phyloP scores from a whole-genome alignment of 2,797 vertebrate genomes.

The Tokudaia tokunoshimensis region DNA sequence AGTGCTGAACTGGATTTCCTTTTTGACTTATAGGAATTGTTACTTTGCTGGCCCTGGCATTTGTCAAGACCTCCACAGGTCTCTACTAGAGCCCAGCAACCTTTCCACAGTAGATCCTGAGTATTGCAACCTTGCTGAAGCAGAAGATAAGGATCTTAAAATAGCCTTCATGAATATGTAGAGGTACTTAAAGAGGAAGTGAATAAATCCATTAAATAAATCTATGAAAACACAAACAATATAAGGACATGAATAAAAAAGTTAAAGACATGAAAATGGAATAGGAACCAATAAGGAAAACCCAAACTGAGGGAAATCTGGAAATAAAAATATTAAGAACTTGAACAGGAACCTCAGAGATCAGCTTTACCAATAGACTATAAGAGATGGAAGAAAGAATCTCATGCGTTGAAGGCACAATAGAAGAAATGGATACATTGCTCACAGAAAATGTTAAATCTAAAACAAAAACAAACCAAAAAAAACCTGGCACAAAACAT shows the following conservation, averaged over 20 bases:
- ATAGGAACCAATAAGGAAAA: neutral
- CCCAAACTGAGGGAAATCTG: neutral
- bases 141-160: neutral
- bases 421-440: neutral
- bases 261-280: neutral
- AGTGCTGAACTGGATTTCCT: neutral
- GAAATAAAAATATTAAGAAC: neutral
- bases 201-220: neutral
- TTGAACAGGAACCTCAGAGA: neutral
- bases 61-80: neutral
- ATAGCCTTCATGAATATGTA: neutral
- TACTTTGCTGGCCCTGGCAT: neutral
- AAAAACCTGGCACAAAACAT: neutral
- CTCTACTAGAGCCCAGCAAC: neutral
- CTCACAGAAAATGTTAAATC: neutral
- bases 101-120: neutral
- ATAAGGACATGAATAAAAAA: neutral
- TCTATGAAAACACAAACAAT: neutral
- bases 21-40: neutral
- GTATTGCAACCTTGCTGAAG: neutral
- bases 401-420: neutral
- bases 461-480: neutral
- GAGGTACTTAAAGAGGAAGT: neutral
- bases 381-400: neutral
- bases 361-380: neutral